Percentiles rank a stretch among this genome's conserved stretches.
Conservation (phyloP, 2,113 vertebrate genomes). For the Ageneiosus marmoratus region DNA sequence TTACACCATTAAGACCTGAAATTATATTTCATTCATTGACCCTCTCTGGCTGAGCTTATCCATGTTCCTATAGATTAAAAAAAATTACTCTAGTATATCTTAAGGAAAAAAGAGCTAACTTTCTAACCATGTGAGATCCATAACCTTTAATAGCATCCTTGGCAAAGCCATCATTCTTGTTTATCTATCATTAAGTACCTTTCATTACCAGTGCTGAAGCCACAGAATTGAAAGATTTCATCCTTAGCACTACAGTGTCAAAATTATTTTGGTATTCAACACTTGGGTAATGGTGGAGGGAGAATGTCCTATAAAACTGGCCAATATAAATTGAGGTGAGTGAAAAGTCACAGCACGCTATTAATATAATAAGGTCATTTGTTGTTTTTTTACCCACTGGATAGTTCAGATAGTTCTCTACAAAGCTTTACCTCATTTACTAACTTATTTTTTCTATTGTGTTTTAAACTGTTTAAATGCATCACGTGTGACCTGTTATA, state of each 20-base stretch:
- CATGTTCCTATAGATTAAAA: not conserved
- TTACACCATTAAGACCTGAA: not conserved
- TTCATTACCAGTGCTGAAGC: constrained; percentile 30
- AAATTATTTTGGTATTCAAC: constrained; percentile 50
- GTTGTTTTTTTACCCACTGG: constrained; percentile 52
- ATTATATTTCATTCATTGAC: not conserved
- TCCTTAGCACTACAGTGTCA: constrained; percentile 43
- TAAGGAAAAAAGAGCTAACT: not conserved
- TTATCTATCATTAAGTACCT: constrained; percentile 44
- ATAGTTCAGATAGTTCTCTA: constrained; percentile 34
- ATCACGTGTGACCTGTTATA: constrained; percentile 60
- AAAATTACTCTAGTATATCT: not conserved
- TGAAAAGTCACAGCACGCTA: constrained; percentile 48
- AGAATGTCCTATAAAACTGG: constrained; percentile 46
- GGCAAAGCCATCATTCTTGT: constrained; percentile 45
- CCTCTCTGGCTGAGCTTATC: not conserved
- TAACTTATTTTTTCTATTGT: constrained; percentile 44
- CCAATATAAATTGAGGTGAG: constrained; percentile 40
- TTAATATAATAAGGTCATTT: constrained; percentile 64
- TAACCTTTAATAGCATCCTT: constrained; percentile 17
- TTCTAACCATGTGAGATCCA: constrained; percentile 26
- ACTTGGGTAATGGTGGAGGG: constrained; percentile 44
- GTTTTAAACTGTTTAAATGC: constrained; percentile 41
- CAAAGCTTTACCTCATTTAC: constrained; percentile 49
- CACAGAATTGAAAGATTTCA: constrained; percentile 37